phyloP scores from a whole-genome alignment of 2,797 vertebrate species.

The Pangasius sanitwongsei region DNA sequence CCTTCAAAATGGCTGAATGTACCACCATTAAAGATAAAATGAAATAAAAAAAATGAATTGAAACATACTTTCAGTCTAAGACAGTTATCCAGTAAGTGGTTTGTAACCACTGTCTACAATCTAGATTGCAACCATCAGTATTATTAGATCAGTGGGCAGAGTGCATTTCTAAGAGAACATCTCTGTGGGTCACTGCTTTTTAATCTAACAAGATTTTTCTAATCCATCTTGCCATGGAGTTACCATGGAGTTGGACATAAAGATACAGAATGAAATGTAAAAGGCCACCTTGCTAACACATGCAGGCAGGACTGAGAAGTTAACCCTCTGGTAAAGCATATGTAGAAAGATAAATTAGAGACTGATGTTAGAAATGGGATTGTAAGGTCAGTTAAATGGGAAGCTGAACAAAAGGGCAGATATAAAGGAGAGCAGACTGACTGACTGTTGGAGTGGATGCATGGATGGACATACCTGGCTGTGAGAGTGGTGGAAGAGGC shows the following conservation, averaged over 20 bases:
- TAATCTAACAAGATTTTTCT: background rate
- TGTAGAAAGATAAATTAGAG: background rate
- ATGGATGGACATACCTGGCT: constrained; percentile 77
- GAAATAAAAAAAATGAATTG: background rate
- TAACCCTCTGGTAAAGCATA: background rate
- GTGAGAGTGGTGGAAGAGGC: constrained; percentile 76
- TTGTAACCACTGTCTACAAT: background rate
- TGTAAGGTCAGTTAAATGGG: background rate
- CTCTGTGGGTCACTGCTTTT: background rate
- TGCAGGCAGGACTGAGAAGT: background rate
- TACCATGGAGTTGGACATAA: background rate
- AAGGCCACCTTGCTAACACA: background rate
- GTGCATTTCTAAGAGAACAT: background rate
- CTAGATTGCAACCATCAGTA: background rate
- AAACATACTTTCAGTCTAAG: constrained; percentile 12
- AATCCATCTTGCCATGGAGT: constrained; percentile 26
- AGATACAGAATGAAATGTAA: background rate
- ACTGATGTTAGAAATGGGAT: background rate
- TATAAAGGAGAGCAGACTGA: background rate
- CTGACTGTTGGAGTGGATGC: background rate
- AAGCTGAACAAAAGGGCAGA: background rate
- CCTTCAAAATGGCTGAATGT: background rate
- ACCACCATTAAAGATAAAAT: background rate
- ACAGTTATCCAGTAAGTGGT: constrained; percentile 30
- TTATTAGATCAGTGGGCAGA: constrained; percentile 40